Conservation (phyloP, 1,140 invertebrate species). For the Achatina immaculata region DNA sequence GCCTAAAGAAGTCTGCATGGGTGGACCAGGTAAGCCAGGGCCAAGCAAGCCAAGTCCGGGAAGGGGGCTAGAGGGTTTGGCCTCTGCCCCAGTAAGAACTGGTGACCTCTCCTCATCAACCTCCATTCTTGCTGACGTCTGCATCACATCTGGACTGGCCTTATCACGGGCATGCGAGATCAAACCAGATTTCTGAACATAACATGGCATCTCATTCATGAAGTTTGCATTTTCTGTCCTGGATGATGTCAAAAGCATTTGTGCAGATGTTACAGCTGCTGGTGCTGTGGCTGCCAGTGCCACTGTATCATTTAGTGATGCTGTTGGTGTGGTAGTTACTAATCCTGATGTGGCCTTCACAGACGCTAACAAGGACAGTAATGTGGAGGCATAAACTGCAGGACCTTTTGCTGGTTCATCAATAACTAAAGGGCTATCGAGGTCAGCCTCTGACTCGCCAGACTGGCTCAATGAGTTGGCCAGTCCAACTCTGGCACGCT, state of each 20-base stretch:
- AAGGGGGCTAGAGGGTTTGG: background rate
- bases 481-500: constrained; percentile 26
- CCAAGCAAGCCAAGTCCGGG: background rate
- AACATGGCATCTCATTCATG: background rate
- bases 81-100: background rate
- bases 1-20: background rate
- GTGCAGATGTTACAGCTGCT: background rate
- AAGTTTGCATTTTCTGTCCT: background rate
- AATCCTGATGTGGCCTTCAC: background rate
- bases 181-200: background rate
- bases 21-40: background rate
- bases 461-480: constrained; percentile 11
- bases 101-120: background rate
- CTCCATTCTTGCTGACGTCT: background rate
- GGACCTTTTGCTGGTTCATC: constrained; percentile 31
- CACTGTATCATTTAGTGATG: background rate
- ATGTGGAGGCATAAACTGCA: background rate
- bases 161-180: background rate
- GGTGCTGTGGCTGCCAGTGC: background rate
- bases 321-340: background rate
- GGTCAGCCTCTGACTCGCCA: constrained; percentile 38
- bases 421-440: constrained; percentile 40
- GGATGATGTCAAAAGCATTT: background rate
- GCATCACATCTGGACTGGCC: background rate
- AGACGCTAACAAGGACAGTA: background rate